These are phyloP conservation scores for Anser cygnoides DNA, from an alignment of 2,113 vertebrate species.

Conservation along the genomic window DNA sequence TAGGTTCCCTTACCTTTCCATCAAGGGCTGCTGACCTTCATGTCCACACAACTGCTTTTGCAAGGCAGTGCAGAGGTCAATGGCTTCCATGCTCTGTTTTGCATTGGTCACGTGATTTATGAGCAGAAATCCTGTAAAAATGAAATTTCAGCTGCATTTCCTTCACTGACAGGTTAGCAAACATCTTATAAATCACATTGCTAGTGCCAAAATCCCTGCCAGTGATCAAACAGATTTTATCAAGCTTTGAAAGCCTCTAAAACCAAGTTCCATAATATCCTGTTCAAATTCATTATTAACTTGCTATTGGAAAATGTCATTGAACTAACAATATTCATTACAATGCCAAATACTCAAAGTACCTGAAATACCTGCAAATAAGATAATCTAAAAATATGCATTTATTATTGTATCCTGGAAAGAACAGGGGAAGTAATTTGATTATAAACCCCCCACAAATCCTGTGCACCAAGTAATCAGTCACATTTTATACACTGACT, in stretches of 20 bases:
- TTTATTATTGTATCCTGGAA: neutral
- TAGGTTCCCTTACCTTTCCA: neutral
- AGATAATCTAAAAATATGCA: neutral
- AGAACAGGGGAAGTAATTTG: neutral
- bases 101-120: neutral
- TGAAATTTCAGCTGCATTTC: neutral
- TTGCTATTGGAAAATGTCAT: constrained; percentile 5
- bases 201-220: neutral
- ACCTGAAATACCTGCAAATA: neutral
- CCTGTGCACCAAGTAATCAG: neutral
- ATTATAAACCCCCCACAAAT: neutral
- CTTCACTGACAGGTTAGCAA: neutral
- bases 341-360: neutral
- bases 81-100: neutral
- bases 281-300: constrained; percentile 51
- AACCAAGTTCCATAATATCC: neutral
- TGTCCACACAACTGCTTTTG: neutral
- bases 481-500: constrained; percentile 16
- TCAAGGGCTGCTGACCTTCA: neutral
- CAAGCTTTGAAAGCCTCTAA: neutral
- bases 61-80: neutral
- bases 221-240: neutral
- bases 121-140: constrained; percentile 7
- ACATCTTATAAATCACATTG: constrained; percentile 27
- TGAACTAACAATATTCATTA: constrained; percentile 1